Conservation (phyloP, 2,113 vertebrate genomes). For the Edolisoma coerulescens region DNA sequence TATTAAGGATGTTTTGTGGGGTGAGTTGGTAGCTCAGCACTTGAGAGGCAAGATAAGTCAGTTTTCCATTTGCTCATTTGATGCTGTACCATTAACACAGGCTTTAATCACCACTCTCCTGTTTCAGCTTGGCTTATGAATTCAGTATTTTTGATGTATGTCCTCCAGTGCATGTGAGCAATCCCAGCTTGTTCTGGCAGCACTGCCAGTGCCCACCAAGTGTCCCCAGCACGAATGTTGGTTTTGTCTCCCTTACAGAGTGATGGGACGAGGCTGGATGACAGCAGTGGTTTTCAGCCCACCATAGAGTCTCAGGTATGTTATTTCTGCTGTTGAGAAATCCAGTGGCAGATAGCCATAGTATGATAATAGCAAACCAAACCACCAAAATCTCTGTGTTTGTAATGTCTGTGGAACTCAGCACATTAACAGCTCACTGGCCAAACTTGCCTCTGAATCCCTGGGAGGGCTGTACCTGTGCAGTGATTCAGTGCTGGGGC, state of each 20-base stretch:
- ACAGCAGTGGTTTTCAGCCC: not conserved
- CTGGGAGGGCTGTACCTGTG: not conserved
- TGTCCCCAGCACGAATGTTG: not conserved
- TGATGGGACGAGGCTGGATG: not conserved
- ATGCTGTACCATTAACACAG: not conserved
- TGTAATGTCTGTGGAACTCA: not conserved
- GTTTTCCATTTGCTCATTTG: not conserved
- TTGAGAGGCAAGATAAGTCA: not conserved
- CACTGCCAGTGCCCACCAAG: not conserved
- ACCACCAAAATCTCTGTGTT: not conserved
- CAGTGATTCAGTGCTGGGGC: not conserved
- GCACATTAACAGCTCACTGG: not conserved
- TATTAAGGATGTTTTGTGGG: not conserved
- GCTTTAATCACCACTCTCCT: not conserved
- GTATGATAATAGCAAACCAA: not conserved
- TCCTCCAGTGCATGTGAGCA: not conserved
- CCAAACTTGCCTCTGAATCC: not conserved
- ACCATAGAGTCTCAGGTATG: constrained; percentile 60
- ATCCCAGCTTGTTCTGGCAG: not conserved
- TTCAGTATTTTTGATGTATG: not conserved
- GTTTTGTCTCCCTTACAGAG: constrained; percentile 15
- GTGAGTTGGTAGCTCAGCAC: not conserved
- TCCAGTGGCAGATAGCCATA: not conserved
- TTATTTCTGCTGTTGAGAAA: not conserved
- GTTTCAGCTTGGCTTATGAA: not conserved